Evolutionary conservation across 2,797 vertebrate genomes (phyloP), one percentile per base, ranked within the genome.

Genomic region (Brachyalestes nurse): DNA sequence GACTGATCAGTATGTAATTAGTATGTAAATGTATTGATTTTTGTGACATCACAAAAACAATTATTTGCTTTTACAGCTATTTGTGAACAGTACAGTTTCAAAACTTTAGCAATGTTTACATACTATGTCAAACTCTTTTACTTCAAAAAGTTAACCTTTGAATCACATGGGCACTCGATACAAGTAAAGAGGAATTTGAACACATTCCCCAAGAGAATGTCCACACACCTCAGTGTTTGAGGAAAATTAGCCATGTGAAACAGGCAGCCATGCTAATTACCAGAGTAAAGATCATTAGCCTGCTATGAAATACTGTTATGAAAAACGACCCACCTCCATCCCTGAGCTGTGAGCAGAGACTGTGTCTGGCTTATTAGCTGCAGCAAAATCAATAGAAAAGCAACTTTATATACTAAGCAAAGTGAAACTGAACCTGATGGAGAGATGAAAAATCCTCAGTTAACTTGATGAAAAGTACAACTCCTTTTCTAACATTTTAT

Each of bases 301-400:
- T 17, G 16, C 65, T 72, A 82, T 58, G 66, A 81, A 78, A 82
- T 51, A 58, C 62, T 14, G 40, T 34, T 34, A 34, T 34, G 34
- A 34, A 73, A 16, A 55, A 49, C n/a, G 25, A 23, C 13, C 34
- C 10, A 61, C 53, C 53, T 23, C 38, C 23, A 67, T 66, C 60
- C 42, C 49, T 45, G 64, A 66, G 40, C 45, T 14, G 49, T 51
- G 45, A 84, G 78, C 57, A 47, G 62, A 72, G 61, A 49, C 72
- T 64, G 21, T 79, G 76, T 28, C 69, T 76, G 19, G 53, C 75
- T 82, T 75, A 69, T 86, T 70, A 34, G 85, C 45, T 71, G 40
- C 62, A 38, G 42, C 62, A n/a, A 75, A 25, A 23, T 47, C 17
- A 47, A 69, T 62, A 1, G 58, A 72, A 58, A 66, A 45, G 83